A percentile compares a stretch with the other conserved stretches of the same genome.
These are phyloP conservation scores for Aphidius ervi DNA, from an alignment of 1,140 invertebrate genomes.

Conservation along the genomic window DNA sequence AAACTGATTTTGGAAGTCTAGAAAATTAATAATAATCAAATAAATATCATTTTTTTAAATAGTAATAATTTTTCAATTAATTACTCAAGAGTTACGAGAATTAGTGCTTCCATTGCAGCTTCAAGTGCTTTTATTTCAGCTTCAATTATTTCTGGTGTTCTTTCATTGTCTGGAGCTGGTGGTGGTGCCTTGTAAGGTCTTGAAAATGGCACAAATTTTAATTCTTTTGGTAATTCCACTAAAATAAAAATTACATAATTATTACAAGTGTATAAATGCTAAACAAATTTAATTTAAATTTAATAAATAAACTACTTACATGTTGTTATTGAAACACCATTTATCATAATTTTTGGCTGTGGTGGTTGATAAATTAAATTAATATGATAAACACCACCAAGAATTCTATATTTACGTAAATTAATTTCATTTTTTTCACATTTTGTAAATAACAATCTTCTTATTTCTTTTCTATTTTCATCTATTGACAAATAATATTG, in stretches of 20 bases:
- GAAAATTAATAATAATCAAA: conserved; percentile 10
- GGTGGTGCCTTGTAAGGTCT: conserved; percentile 68
- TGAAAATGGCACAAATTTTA: conserved; percentile 64
- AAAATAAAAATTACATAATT: conserved; percentile 23
- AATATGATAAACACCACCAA: conserved; percentile 63
- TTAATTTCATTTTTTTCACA: conserved; percentile 59
- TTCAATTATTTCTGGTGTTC: conserved; percentile 76
- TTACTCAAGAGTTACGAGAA: conserved; percentile 67
- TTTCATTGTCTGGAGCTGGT: conserved; percentile 61
- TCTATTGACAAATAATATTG: conserved; percentile 30
- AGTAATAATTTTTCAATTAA: too few relatives aligned
- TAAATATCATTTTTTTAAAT: conserved; percentile 9
- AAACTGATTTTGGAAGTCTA: conserved; percentile 68
- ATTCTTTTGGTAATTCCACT: conserved; percentile 65
- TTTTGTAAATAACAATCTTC: conserved; percentile 37
- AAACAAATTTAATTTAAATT: neutral
- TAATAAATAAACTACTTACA: conserved; percentile 38
- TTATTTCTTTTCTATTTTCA: conserved; percentile 37
- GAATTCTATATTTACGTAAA: conserved; percentile 61
- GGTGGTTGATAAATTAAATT: conserved; percentile 64
- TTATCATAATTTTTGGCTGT: conserved; percentile 56
- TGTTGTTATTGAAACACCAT: conserved; percentile 47
- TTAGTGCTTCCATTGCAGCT: conserved; percentile 68
- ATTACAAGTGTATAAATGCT: neutral
- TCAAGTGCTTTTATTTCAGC: conserved; percentile 72